These are phyloP conservation scores for Agonopterix alstromeriana DNA, from an alignment of 2,888 invertebrate genomes.

Conservation along the genomic window DNA sequence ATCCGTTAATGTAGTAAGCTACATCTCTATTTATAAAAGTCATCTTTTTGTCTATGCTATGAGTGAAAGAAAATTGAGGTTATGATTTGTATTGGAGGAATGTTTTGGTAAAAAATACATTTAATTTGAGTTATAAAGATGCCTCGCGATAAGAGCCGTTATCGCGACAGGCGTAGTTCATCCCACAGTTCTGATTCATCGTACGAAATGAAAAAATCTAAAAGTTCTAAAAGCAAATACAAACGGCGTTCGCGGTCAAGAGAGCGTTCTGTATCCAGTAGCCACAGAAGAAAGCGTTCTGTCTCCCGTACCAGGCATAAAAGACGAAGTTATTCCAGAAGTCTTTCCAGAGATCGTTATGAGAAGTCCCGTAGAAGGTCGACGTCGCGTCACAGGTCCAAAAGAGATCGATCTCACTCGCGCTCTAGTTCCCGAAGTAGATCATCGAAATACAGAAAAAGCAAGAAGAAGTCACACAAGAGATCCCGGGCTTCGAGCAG, in stretches of 20 bases:
- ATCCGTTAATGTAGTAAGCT: too few relatives aligned
- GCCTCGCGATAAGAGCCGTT: slow-evolving; percentile 66
- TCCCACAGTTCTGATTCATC: slow-evolving; percentile 65
- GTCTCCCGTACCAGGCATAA: slow-evolving; percentile 46
- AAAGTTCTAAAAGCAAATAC: slow-evolving; percentile 55
- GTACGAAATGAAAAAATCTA: slow-evolving; percentile 55
- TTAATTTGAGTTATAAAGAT: slow-evolving; percentile 20
- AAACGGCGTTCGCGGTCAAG: slow-evolving; percentile 55
- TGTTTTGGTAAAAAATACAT: too few relatives aligned
- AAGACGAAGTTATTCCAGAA: slow-evolving; percentile 56
- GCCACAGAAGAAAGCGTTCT: slow-evolving; percentile 48
- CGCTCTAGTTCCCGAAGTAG: slow-evolving; percentile 50
- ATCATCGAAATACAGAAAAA: slow-evolving; percentile 43
- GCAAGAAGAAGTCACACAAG: slow-evolving; percentile 38
- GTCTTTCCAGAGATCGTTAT: slow-evolving; percentile 59
- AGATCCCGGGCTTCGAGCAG: slow-evolving; percentile 40
- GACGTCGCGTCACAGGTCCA: slow-evolving; percentile 43
- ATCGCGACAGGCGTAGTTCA: slow-evolving; percentile 57
- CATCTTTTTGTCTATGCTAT: too few relatives aligned
- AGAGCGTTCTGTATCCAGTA: slow-evolving; percentile 55
- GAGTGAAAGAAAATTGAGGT: too few relatives aligned
- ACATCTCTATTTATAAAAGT: too few relatives aligned
- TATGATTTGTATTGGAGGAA: too few relatives aligned
- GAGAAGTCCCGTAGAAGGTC: slow-evolving; percentile 55
- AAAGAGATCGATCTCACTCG: slow-evolving; percentile 48